Evolutionary conservation across 2,888 invertebrate species (phyloP).

Genomic region (Oligia strigilis): DNA sequence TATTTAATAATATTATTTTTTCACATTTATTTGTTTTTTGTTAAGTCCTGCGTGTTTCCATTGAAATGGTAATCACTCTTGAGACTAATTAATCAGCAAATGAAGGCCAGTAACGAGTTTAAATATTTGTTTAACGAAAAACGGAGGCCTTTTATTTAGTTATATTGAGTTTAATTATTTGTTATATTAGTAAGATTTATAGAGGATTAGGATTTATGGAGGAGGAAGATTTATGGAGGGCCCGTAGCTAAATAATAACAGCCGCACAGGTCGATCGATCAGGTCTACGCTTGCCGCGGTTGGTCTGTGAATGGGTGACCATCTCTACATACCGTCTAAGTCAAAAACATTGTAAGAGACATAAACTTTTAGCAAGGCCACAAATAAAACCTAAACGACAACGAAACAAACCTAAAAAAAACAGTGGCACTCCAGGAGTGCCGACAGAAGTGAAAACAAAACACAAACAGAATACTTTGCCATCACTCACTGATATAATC

Average conservation of each 20-base stretch:
- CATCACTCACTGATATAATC: no score
- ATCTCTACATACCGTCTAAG: not conserved
- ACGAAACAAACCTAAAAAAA: not conserved
- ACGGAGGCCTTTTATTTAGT: no score
- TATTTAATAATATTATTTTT: not conserved
- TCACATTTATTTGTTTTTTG: constrained; percentile 25
- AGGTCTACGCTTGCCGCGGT: no score
- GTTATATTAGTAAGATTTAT: not conserved
- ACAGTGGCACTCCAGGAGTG: no score
- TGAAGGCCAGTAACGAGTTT: not conserved
- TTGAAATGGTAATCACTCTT: not conserved
- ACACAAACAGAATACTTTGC: no score
- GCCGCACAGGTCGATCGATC: no score
- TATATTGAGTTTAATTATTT: not conserved
- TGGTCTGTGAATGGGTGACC: no score
- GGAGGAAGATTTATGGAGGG: no score
- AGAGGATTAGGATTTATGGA: no score
- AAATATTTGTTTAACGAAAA: not conserved
- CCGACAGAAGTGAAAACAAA: no score
- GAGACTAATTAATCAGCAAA: not conserved
- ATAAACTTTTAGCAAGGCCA: not conserved
- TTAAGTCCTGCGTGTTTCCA: not conserved
- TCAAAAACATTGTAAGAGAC: not conserved
- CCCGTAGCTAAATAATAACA: no score
- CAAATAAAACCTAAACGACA: constrained; percentile 22